These are phyloP conservation scores for Trinectes maculatus DNA, from an alignment of 2,113 vertebrate species.

Conservation along the genomic window DNA sequence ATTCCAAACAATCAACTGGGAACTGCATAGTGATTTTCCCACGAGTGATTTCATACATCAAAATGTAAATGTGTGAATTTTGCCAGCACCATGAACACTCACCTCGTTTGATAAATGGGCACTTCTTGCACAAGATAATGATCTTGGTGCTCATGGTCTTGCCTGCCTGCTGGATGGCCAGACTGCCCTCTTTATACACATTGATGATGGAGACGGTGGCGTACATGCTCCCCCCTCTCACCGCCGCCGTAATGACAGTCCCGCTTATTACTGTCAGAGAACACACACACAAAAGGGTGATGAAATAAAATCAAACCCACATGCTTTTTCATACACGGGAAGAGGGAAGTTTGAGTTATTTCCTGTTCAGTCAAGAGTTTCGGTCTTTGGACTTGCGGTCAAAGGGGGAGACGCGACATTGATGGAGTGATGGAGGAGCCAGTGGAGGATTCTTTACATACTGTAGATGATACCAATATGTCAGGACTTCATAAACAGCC, in stretches of 20 bases:
- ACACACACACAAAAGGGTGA: slow-evolving; percentile 22
- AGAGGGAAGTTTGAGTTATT: slow-evolving; percentile 3
- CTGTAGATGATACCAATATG: slow-evolving; percentile 46
- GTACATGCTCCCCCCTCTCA: slow-evolving; percentile 86
- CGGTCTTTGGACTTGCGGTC: neutral
- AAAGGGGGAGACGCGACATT: slow-evolving; percentile 1
- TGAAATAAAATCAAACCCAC: neutral
- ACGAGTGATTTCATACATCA: neutral
- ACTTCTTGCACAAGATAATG: slow-evolving; percentile 92
- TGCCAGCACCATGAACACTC: slow-evolving; percentile 59
- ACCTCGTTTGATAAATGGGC: slow-evolving; percentile 94
- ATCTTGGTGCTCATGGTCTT: slow-evolving; percentile 97
- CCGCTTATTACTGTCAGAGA: slow-evolving; percentile 92
- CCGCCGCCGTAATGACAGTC: slow-evolving; percentile 87
- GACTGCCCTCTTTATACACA: slow-evolving; percentile 92
- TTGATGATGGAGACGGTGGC: slow-evolving; percentile 94
- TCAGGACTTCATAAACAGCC: slow-evolving; percentile 24
- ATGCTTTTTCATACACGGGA: no score
- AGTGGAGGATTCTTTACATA: slow-evolving; percentile 27
- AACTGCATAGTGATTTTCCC: slow-evolving; percentile 9
- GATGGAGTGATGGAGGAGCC: slow-evolving; percentile 6
- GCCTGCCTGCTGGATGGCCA: slow-evolving; percentile 95
- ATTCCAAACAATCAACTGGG: slow-evolving; percentile 54
- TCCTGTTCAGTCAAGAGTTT: slow-evolving; percentile 40
- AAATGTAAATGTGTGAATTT: neutral